These are phyloP conservation scores for Thymallus thymallus DNA, from an alignment of 2,113 vertebrate species.

Conservation along the genomic window DNA sequence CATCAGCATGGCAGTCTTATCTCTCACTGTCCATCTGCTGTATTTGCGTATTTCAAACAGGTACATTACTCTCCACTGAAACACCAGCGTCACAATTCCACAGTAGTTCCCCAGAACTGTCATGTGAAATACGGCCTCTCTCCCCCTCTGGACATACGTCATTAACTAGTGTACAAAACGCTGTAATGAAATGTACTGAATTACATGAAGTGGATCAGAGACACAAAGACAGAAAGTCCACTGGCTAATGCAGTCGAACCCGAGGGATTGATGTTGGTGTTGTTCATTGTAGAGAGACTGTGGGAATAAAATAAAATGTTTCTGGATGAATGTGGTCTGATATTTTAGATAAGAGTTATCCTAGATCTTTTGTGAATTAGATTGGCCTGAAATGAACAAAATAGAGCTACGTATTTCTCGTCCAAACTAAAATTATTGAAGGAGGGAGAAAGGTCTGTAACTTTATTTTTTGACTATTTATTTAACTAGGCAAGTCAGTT, in stretches of 20 bases:
- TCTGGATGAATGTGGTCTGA: neutral
- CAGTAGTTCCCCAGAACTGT: constrained; percentile 5
- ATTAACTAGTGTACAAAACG: neutral
- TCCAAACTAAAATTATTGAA: neutral
- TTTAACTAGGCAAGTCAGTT: too few relatives aligned
- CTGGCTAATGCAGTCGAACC: neutral
- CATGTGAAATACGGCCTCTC: neutral
- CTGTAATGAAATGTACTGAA: neutral
- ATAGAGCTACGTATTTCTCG: neutral
- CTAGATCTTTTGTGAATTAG: neutral
- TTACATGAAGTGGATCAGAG: neutral
- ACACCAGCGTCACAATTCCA: constrained; percentile 10
- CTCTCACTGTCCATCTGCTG: constrained; percentile 55
- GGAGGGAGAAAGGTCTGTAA: neutral
- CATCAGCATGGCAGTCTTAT: constrained; percentile 56
- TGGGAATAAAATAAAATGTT: too few relatives aligned
- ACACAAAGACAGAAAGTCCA: neutral
- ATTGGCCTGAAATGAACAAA: neutral
- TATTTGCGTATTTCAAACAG: constrained; percentile 71
- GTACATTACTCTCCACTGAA: constrained; percentile 33
- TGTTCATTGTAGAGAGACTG: neutral
- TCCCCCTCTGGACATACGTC: neutral
- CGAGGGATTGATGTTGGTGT: neutral
- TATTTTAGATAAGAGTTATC: neutral
- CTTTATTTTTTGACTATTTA: neutral